Evolutionary conservation across 2,888 invertebrate genomes (phyloP).

Genomic region (Cheilosia soror): DNA sequence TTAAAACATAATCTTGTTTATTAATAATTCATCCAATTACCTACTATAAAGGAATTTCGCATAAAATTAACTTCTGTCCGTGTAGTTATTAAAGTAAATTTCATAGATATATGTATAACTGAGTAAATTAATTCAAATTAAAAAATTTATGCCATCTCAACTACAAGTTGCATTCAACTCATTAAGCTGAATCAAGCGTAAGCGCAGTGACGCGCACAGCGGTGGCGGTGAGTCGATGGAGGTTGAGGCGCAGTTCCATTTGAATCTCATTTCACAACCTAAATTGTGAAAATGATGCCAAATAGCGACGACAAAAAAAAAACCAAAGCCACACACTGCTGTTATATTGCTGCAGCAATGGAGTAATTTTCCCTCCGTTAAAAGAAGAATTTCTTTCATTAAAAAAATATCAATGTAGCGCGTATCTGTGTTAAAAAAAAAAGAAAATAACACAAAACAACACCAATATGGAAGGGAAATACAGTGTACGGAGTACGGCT

Average conservation of each 20-base stretch:
- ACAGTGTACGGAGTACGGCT: constrained; percentile 23
- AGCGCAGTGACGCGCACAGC: not conserved
- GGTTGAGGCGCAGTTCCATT: constrained; percentile 6
- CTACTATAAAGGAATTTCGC: not conserved
- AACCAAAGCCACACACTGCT: constrained; percentile 26
- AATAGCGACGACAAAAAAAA: constrained; percentile 3
- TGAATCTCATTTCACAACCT: constrained; percentile 43
- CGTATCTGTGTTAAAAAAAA: constrained; percentile 30
- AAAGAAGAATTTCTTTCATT: constrained; percentile 42
- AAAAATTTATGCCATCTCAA: constrained; percentile 6
- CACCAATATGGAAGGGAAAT: constrained; percentile 8
- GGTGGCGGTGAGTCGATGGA: not conserved
- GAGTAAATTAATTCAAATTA: constrained; percentile 25
- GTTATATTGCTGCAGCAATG: constrained; percentile 6
- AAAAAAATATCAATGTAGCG: constrained; percentile 19
- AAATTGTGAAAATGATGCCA: constrained; percentile 51
- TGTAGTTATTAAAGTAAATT: not conserved
- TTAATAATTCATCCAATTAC: not conserved
- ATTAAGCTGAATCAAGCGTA: constrained; percentile 5
- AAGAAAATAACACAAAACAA: constrained; percentile 12
- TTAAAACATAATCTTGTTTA: not conserved
- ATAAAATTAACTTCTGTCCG: not conserved
- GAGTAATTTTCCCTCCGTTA: constrained; percentile 22
- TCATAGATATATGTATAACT: not conserved
- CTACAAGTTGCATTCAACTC: constrained; percentile 11